These are phyloP conservation scores for Trypoxylon attenuatum DNA, from an alignment of 2,888 invertebrate species.

Conservation along the genomic window DNA sequence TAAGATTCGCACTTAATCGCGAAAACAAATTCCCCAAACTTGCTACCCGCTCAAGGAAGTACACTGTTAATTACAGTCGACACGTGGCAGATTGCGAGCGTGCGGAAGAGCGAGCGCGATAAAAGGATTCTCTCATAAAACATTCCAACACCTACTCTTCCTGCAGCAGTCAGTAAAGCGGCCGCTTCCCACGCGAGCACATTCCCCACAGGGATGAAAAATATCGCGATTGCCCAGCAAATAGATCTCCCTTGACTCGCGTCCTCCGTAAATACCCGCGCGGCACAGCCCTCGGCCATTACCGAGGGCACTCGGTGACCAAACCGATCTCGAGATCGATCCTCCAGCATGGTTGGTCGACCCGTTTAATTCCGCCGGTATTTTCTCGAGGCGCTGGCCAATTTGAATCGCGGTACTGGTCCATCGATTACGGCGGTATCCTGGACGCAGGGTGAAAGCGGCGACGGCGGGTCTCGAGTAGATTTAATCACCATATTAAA, in stretches of 20 bases:
- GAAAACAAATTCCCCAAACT: slow-evolving; percentile 11
- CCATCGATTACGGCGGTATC: slow-evolving; percentile 21
- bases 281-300: neutral
- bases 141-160: neutral
- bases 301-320: neutral
- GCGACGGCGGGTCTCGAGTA: slow-evolving; percentile 9
- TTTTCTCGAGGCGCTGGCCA: neutral
- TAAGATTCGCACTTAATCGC: slow-evolving; percentile 14
- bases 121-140: neutral
- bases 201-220: neutral
- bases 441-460: slow-evolving; percentile 5
- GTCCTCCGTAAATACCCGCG: neutral
- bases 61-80: neutral
- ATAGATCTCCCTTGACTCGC: neutral
- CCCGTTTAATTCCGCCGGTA: neutral
- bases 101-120: no score
- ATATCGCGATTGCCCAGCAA: neutral
- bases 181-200: no score
- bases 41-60: neutral
- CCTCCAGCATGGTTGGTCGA: neutral
- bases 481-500: slow-evolving; percentile 47
- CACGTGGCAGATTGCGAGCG: no score
- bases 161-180: neutral
- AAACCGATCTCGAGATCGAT: neutral
- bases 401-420: slow-evolving; percentile 4